Evolutionary conservation across 2,888 invertebrate genomes (phyloP).

Genomic region (Clostera curtula): DNA sequence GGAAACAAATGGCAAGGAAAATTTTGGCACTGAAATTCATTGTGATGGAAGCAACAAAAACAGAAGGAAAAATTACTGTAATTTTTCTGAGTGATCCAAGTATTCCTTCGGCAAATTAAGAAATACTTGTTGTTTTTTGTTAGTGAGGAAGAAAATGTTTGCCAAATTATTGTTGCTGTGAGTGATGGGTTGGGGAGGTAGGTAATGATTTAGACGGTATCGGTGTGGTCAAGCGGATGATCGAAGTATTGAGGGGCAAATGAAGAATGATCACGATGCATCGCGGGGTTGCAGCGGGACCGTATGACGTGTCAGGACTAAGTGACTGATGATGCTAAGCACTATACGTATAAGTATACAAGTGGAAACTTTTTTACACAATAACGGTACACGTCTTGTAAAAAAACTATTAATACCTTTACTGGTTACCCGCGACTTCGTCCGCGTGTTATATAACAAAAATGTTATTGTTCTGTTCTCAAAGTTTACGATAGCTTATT

Average conservation of each 20-base stretch:
- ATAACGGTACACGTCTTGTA: slow-evolving; percentile 6
- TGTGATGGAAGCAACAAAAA: slow-evolving; percentile 55
- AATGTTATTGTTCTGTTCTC: too few relatives aligned
- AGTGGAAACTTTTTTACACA: not conserved
- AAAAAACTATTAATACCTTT: too few relatives aligned
- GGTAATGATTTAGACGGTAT: slow-evolving; percentile 18
- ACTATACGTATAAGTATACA: slow-evolving; percentile 4
- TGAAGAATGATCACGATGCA: slow-evolving; percentile 70
- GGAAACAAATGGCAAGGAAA: slow-evolving; percentile 75
- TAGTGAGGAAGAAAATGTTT: too few relatives aligned
- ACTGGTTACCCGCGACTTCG: too few relatives aligned
- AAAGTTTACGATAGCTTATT: too few relatives aligned
- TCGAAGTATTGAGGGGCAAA: slow-evolving; percentile 46
- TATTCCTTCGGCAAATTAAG: slow-evolving; percentile 10
- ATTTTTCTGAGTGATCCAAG: slow-evolving; percentile 46
- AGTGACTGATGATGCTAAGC: slow-evolving; percentile 57
- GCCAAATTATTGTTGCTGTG: too few relatives aligned
- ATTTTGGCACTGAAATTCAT: slow-evolving; percentile 68
- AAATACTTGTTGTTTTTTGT: not conserved
- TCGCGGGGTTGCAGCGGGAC: slow-evolving; percentile 24
- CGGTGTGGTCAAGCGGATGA: slow-evolving; percentile 42
- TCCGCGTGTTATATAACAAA: too few relatives aligned
- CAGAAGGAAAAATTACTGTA: slow-evolving; percentile 48
- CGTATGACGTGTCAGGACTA: slow-evolving; percentile 53
- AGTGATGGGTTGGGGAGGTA: slow-evolving; percentile 1